Evolutionary conservation across 2,888 invertebrate genomes (phyloP), one percentile per base, ranked within the genome.

Genomic region (Mamestra brassicae): DNA sequence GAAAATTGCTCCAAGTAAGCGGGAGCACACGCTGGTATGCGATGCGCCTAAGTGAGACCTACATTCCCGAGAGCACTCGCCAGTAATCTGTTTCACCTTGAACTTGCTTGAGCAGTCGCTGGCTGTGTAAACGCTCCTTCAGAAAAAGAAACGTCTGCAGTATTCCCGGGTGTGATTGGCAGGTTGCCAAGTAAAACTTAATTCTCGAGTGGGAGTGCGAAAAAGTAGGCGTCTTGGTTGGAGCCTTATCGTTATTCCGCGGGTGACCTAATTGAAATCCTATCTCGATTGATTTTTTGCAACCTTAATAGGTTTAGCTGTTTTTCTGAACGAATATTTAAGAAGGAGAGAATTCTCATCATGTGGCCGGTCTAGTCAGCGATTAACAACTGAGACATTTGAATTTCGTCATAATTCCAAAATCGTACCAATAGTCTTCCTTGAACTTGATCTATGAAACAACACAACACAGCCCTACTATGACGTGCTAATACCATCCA

Each of bases 251-350:
- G 64, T 47, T 70, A 74, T 75, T 71, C 57, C 52, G 42, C 15
- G 61, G 67, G 62, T 78, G 84, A 73, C 68, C 69, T 86, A 68
- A 86, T 76, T 84, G 69, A 86, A 80, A 79, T 73, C 54, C 67
- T 66, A 69, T 69, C 47, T 61, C 42, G 45, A 85, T 74, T 36
- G 50, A n/a, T 61, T 71, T 66, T 50, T 45, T 54, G 61, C n/a
- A 52, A 58, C 50, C 34, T 0, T 38, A 61, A 69, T 55, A 36
- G 34, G 34, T 71, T 72, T 36, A 26, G 11, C 45, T 54, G n/a
- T 17, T 74, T 62, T 36, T 54, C 26, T 50, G 6, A 10, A 17
- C 34, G 4, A 42, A 11, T 26, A 34, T 42, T 64, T 3, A 11
- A 10, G 11, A n/a, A 50, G 6, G 3, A 15, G 6, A 42, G 26